Evolutionary conservation across 2,113 vertebrate genomes (phyloP).

Genomic region (Odontophorus gujanensis): DNA sequence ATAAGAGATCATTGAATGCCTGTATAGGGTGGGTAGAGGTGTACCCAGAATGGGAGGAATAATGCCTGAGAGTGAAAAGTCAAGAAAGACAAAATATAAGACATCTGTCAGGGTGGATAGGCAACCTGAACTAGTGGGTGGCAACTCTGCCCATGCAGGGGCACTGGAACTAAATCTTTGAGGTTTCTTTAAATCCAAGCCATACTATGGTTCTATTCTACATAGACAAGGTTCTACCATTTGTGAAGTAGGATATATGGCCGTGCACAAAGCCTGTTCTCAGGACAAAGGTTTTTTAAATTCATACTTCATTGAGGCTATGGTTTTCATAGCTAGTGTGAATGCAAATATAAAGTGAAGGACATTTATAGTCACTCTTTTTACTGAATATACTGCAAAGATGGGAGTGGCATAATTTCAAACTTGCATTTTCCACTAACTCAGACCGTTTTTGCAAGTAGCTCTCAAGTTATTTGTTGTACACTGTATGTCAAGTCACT

Average conservation of each 20-base stretch:
- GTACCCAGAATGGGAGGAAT: neutral
- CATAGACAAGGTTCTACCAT: too few species aligned
- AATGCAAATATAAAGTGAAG: constrained; percentile 49
- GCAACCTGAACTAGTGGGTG: neutral
- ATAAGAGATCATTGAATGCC: neutral
- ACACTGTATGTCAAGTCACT: neutral
- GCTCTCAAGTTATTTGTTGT: neutral
- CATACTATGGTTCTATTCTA: neutral
- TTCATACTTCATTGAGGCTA: neutral
- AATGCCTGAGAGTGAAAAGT: neutral
- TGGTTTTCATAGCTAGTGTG: neutral
- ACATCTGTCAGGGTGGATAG: neutral
- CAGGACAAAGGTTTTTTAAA: neutral
- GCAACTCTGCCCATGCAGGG: neutral
- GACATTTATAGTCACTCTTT: constrained; percentile 23
- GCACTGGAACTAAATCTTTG: neutral
- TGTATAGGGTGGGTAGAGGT: neutral
- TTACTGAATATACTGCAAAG: neutral
- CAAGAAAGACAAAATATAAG: neutral
- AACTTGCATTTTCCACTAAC: neutral
- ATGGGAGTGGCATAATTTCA: neutral
- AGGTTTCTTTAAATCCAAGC: neutral
- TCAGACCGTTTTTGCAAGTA: neutral
- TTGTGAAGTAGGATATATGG: rapidly evolving
- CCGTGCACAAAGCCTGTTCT: neutral